A percentile compares a stretch with the other conserved stretches of the same genome.
Evolutionary conservation across 2,888 invertebrate genomes (phyloP).

Genomic region (Rhagonycha fulva): DNA sequence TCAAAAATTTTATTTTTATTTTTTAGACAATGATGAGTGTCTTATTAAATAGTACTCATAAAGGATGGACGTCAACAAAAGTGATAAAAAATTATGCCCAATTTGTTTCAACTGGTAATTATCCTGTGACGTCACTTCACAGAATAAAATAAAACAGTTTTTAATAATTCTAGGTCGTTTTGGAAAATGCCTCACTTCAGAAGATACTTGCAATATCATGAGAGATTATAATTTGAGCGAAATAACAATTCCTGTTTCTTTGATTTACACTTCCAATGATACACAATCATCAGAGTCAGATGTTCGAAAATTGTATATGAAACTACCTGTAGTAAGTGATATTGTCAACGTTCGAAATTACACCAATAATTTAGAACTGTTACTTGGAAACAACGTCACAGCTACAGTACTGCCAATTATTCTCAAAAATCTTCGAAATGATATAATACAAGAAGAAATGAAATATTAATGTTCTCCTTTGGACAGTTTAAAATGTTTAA

Average conservation of each 20-base stretch:
- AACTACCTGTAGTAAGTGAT: constrained; percentile 46
- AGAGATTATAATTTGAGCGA: constrained; percentile 57
- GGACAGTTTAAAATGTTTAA: background rate
- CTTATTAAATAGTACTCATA: constrained; percentile 51
- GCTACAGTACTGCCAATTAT: background rate
- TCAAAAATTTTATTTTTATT: background rate
- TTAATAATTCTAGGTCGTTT: constrained; percentile 44
- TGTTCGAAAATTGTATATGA: constrained; percentile 53
- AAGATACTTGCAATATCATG: constrained; percentile 49
- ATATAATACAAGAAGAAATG: background rate
- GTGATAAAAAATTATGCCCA: background rate
- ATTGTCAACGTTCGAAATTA: constrained; percentile 56
- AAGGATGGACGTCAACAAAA: constrained; percentile 13
- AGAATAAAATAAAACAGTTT: background rate
- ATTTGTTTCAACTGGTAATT: background rate
- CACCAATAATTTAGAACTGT: constrained; percentile 65
- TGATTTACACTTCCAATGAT: constrained; percentile 61
- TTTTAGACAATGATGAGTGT: constrained; percentile 32
- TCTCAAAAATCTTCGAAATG: background rate
- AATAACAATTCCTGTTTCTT: constrained; percentile 56
- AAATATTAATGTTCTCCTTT: background rate
- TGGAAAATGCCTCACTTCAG: constrained; percentile 51
- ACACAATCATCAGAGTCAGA: constrained; percentile 57
- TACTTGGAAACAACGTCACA: constrained; percentile 59
- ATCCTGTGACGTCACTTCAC: background rate